Base-by-base conservation (phyloP, 1,140 invertebrate genomes). In the Ceratina australensis region DNA sequence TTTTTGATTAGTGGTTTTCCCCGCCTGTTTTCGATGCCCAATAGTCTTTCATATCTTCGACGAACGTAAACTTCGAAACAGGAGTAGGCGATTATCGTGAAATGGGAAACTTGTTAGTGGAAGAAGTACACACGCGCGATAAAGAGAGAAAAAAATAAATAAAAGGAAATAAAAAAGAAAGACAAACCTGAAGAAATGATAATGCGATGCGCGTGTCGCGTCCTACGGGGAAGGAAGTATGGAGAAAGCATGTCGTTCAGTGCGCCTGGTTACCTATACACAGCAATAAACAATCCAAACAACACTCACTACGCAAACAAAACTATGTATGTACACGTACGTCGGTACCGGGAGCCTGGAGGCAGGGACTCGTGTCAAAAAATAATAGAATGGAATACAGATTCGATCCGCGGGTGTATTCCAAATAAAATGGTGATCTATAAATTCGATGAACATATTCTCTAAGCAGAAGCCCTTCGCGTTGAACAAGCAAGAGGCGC, bases 201-300 rank as follows among this genome's bases (percentile, higher is more conserved):
- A 88, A 89, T 86, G 81, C 89, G 87, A 85, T 86, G 87, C 87
- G 87, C 83, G 78, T 86, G 87, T 90, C 89, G 88, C 90, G 90
- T 42, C 33, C 33, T 81, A 89, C 87, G 82, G 86, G 74, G 81
- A 76, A 86, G 33, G 33, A 42, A 42, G 33, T 42, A 90, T 89
- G 87, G 85, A 89, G 85, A 84, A 90, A 90, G 88, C 88, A 88
- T 87, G 86, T 90, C 88, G 81, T 84, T 90, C 89, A 91, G 81
- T 90, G 90, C 83, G 89, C 85, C 89, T 89, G 90, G 89, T 91
- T 91, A 91, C 90, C 90, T 91, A 91, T 82, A 90, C 90, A 91
- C 86, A 91, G 86, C 87, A 91, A 42, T 87, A 91, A 90, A 91
- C 86, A 88, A 83, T 91, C 89, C 89, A 91, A 89, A 89, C 87